Conservation (phyloP, 2,797 vertebrate species). For the Astyanax mexicanus region DNA sequence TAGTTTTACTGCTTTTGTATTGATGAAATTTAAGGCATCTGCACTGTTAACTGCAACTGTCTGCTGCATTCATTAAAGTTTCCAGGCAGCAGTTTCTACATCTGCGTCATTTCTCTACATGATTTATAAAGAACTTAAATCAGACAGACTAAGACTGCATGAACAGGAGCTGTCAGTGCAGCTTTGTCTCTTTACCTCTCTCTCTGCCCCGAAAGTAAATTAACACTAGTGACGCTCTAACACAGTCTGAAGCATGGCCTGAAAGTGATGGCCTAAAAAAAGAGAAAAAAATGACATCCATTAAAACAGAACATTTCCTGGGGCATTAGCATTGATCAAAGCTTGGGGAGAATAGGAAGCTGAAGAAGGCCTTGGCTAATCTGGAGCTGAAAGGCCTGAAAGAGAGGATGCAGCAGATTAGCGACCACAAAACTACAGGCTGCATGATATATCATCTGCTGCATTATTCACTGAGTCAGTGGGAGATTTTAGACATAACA, state of each 20-base stretch:
- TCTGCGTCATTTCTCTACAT: not conserved
- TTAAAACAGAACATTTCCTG: constrained; percentile 18
- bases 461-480: not conserved
- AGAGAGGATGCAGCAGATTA: not conserved
- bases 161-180: not conserved
- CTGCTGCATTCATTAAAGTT: not conserved
- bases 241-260: not conserved
- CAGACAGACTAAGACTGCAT: not conserved
- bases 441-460: not conserved
- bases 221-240: not conserved
- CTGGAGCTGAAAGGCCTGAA: not conserved
- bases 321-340: constrained; percentile 8
- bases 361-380: not conserved
- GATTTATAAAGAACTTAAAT: not conserved
- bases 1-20: not conserved
- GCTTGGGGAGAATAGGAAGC: not conserved
- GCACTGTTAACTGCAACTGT: not conserved
- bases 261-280: not conserved
- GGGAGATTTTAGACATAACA: not conserved
- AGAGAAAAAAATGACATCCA: not conserved
- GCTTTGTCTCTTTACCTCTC: not conserved
- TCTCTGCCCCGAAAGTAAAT: not conserved
- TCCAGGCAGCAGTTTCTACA: not conserved
- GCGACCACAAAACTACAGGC: not conserved
- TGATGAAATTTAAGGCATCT: not conserved